phyloP scores from a whole-genome alignment of 2,113 vertebrate genomes.

The Microtus pennsylvanicus region DNA sequence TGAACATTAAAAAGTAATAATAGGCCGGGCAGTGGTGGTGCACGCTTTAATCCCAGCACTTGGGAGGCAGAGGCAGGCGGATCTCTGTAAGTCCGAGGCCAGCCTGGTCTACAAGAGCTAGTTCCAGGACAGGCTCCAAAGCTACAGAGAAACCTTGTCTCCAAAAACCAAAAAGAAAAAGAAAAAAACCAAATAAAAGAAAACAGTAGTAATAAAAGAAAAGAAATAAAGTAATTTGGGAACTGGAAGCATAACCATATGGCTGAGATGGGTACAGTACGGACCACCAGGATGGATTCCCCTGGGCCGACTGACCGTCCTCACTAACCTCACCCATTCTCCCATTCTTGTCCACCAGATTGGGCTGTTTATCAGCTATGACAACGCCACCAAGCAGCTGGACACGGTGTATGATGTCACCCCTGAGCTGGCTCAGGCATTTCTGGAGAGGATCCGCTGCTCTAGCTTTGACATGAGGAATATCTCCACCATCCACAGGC shows the following conservation, averaged over 20 bases:
- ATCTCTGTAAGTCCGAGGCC: too few relatives aligned
- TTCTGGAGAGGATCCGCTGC: slow-evolving; percentile 86
- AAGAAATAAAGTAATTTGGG: neutral
- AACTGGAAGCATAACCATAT: too few relatives aligned
- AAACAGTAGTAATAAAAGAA: neutral
- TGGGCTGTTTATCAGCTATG: slow-evolving; percentile 89
- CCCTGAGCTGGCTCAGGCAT: slow-evolving; percentile 85
- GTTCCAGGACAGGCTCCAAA: too few relatives aligned
- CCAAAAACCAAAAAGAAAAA: too few relatives aligned
- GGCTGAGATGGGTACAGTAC: neutral
- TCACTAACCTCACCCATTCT: accelerated
- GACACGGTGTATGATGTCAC: slow-evolving; percentile 90
- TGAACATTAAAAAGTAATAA: neutral
- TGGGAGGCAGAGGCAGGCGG: too few relatives aligned
- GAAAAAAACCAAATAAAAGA: too few relatives aligned
- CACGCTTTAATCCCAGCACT: too few relatives aligned
- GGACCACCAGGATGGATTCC: accelerated
- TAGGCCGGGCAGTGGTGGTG: too few relatives aligned
- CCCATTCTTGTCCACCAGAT: slow-evolving; percentile 82
- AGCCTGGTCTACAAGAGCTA: too few relatives aligned
- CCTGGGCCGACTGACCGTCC: accelerated
- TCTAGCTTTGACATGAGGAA: slow-evolving; percentile 90
- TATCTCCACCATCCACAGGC: slow-evolving; percentile 89
- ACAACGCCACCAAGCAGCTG: slow-evolving; percentile 91
- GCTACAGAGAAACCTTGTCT: too few relatives aligned